A percentile compares a stretch with the other conserved stretches of the same genome.
Conservation (phyloP, 2,888 invertebrate species). For the Automeris io region DNA sequence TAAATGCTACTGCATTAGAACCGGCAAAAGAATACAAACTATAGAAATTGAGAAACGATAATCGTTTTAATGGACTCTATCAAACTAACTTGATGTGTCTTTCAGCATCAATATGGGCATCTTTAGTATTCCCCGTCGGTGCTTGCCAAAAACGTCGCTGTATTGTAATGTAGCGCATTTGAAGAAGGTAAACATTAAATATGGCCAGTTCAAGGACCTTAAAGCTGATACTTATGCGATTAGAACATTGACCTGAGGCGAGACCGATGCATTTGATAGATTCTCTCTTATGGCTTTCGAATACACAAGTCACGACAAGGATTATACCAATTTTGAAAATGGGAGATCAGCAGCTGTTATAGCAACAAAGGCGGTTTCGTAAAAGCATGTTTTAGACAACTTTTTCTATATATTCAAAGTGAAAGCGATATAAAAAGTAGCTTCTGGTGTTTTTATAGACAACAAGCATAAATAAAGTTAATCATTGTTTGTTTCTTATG, state of each 20-base stretch:
- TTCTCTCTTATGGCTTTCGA: constrained; percentile 17
- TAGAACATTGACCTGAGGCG: constrained; percentile 51
- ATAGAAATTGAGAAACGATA: too few relatives aligned
- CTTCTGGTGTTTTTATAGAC: too few relatives aligned
- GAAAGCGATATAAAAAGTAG: too few relatives aligned
- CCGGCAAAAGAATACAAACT: too few relatives aligned
- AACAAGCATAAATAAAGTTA: too few relatives aligned
- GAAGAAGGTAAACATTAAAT: constrained; percentile 4
- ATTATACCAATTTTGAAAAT: not conserved
- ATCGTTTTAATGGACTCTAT: too few relatives aligned
- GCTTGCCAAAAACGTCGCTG: not conserved
- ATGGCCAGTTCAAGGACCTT: constrained; percentile 32
- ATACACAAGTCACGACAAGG: not conserved
- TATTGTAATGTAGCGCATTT: constrained; percentile 8
- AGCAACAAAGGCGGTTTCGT: not conserved
- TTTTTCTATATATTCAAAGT: too few relatives aligned
- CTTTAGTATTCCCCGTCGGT: not conserved
- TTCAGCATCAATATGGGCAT: too few relatives aligned
- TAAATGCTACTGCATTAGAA: too few relatives aligned
- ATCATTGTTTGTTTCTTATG: too few relatives aligned
- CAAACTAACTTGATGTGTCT: too few relatives aligned
- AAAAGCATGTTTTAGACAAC: too few relatives aligned
- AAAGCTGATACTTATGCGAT: constrained; percentile 46
- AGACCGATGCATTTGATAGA: constrained; percentile 25
- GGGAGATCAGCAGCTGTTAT: not conserved